Evolutionary conservation across 1,140 invertebrate genomes (phyloP).

Genomic region (Rhopalosiphum padi): DNA sequence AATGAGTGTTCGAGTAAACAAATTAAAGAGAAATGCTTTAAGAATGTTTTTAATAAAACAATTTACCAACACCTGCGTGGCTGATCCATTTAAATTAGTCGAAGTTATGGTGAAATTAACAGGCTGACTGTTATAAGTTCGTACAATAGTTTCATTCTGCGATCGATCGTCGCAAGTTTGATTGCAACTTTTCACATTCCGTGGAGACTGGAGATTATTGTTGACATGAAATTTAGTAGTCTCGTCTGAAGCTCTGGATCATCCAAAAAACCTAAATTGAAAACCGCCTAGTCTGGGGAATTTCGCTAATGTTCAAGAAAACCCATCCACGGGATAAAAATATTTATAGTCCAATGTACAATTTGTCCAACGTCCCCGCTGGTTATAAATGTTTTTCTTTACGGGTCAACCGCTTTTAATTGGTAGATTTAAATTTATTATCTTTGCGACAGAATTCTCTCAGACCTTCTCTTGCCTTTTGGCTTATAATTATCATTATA

Average conservation of each 20-base stretch:
- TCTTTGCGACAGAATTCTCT: background rate
- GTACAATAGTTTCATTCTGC: background rate
- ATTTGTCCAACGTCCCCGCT: background rate
- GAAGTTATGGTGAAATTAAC: background rate
- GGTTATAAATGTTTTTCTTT: background rate
- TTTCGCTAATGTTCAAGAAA: background rate
- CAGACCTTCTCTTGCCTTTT: background rate
- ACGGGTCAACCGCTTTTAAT: background rate
- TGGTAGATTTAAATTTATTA: background rate
- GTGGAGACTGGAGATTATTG: background rate
- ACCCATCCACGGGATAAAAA: background rate
- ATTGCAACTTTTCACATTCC: constrained; percentile 26
- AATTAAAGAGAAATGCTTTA: background rate
- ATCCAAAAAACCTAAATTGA: constrained; percentile 27
- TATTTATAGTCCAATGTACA: background rate
- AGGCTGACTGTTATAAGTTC: background rate
- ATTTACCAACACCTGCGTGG: background rate
- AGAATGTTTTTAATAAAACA: constrained; percentile 19
- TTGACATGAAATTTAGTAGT: constrained; percentile 16
- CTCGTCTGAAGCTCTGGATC: background rate
- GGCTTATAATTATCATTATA: background rate
- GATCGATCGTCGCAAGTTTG: background rate
- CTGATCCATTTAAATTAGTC: background rate
- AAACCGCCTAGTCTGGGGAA: constrained; percentile 1
- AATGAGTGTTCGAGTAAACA: background rate